Conservation (phyloP, 2,888 invertebrate species). For the Brachylomia viminalis region DNA sequence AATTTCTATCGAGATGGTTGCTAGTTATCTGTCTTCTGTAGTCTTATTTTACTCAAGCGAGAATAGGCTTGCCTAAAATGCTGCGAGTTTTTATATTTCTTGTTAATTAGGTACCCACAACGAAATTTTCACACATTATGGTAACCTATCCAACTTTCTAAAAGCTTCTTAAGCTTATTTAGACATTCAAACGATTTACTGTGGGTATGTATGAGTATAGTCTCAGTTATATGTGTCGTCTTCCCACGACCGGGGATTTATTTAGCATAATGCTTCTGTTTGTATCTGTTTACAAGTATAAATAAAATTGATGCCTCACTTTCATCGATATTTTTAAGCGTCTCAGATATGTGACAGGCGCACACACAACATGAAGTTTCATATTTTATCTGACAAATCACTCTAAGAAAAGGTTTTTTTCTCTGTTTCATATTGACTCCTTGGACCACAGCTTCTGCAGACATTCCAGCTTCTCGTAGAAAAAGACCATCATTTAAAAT, state of each 20-base stretch:
- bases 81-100: background rate
- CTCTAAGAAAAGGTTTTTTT: background rate
- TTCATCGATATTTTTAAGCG: constrained; percentile 62
- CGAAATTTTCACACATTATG: constrained; percentile 65
- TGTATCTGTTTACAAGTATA: constrained; percentile 56
- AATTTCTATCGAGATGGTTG: background rate
- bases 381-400: background rate
- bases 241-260: constrained; percentile 73
- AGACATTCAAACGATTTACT: constrained; percentile 61
- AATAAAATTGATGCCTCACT: constrained; percentile 67
- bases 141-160: constrained; percentile 72
- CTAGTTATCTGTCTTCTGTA: background rate
- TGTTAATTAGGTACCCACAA: constrained; percentile 14
- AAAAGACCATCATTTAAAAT: background rate
- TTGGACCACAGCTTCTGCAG: background rate
- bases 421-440: background rate
- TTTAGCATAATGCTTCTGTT: constrained; percentile 66
- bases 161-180: constrained; percentile 66
- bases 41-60: background rate
- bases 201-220: constrained; percentile 58
- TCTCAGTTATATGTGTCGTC: constrained; percentile 62
- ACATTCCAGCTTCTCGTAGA: background rate
- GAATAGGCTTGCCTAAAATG: background rate
- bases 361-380: background rate
- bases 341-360: too few relatives aligned